phyloP scores from a whole-genome alignment of 2,888 invertebrate species.

The Peribatodes rhomboidaria region DNA sequence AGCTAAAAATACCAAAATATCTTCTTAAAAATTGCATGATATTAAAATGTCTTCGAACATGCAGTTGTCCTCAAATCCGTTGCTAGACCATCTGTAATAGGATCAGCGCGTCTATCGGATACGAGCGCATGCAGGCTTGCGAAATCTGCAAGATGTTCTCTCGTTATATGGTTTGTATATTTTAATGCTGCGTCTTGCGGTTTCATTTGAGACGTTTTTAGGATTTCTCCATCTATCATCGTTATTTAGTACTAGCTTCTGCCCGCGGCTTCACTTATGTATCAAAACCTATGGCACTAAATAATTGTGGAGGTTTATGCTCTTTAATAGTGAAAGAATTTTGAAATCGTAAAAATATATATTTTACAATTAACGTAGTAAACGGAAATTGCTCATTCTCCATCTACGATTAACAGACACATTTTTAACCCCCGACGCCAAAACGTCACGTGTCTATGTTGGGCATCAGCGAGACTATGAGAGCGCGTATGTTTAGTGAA shows the following conservation, averaged over 20 bases:
- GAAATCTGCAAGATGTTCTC: background rate
- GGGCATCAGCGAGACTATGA: no score
- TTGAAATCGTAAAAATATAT: no score
- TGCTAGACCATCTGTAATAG: conserved; percentile 5
- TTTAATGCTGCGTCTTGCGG: background rate
- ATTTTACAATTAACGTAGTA: no score
- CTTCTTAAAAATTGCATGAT: background rate
- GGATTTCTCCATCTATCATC: background rate
- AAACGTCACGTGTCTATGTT: no score
- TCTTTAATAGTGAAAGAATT: no score
- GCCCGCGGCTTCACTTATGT: no score
- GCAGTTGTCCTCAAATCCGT: background rate
- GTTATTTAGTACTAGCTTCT: no score
- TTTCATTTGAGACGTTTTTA: background rate
- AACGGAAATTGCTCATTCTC: no score
- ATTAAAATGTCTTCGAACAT: background rate
- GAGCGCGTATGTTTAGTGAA: no score
- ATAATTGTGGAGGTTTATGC: no score
- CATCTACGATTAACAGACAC: no score
- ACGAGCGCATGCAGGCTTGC: conserved; percentile 9
- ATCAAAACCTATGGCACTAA: background rate
- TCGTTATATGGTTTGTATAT: background rate
- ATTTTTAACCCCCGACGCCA: no score
- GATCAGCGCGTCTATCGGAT: background rate
- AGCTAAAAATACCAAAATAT: background rate